phyloP scores from a whole-genome alignment of 2,888 invertebrate species.

The Rapana venosa region DNA sequence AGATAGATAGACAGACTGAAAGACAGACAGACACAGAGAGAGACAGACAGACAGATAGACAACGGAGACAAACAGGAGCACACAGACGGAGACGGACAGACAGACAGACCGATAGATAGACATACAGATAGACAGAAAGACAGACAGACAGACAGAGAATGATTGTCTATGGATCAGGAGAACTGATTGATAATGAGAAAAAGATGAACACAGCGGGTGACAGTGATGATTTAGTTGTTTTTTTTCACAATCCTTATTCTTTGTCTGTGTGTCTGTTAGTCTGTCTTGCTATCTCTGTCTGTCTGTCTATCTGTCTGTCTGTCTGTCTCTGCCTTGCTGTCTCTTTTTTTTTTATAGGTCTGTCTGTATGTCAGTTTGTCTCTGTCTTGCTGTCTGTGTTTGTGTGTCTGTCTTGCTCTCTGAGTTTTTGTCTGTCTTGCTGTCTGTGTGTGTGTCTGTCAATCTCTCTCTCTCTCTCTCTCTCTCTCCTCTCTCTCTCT shows the following conservation, averaged over 20 bases:
- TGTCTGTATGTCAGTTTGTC: neutral
- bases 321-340: neutral
- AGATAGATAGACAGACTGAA: neutral
- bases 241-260: neutral
- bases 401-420: neutral
- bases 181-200: neutral
- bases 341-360: neutral
- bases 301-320: neutral
- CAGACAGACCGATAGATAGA: no score
- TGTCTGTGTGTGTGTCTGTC: slow-evolving; percentile 7
- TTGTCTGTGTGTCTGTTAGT: neutral
- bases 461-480: neutral
- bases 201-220: neutral
- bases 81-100: no score
- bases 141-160: neutral
- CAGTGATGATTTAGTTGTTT: neutral
- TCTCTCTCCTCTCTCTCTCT: slow-evolving; percentile 6
- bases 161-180: neutral
- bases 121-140: neutral
- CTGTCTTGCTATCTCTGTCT: neutral
- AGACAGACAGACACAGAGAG: neutral
- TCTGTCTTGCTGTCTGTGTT: neutral
- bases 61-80: no score
- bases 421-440: neutral
- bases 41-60: neutral